A percentile compares a stretch with the other conserved stretches of the same genome.
phyloP scores from a whole-genome alignment of 2,113 vertebrate species.

The Casuarius casuarius region DNA sequence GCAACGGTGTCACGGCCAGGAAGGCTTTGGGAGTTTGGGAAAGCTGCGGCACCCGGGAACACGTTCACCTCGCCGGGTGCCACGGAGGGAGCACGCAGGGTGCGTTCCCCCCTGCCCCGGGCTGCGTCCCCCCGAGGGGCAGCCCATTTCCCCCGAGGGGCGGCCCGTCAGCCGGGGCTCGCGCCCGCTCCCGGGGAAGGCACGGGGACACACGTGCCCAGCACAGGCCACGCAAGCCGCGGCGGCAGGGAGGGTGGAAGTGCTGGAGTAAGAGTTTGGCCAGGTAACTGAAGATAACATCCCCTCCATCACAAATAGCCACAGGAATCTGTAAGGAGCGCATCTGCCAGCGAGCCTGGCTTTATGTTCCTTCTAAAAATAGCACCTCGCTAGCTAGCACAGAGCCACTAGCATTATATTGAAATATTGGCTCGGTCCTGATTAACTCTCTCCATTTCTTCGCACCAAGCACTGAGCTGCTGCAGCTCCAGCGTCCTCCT shows the following conservation, averaged over 20 bases:
- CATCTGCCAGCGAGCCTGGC: background rate
- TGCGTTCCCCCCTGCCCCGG: background rate
- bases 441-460: slow-evolving; percentile 26
- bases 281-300: background rate
- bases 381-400: background rate
- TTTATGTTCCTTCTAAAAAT: background rate
- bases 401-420: background rate
- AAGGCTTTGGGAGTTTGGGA: background rate
- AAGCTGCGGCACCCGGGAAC: accelerated
- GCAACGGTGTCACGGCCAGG: background rate
- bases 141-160: background rate
- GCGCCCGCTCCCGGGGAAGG: background rate
- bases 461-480: background rate
- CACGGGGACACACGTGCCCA: accelerated
- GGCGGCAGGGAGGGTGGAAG: background rate
- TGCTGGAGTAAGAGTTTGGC: background rate
- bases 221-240: accelerated
- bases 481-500: background rate
- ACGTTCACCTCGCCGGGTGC: accelerated
- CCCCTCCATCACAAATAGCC: background rate
- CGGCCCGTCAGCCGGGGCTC: accelerated
- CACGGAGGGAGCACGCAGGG: background rate
- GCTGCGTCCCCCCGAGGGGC: background rate
- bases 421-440: slow-evolving; percentile 33
- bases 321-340: background rate